phyloP scores from a whole-genome alignment of 2,113 vertebrate species.

The Dascyllus trimaculatus region DNA sequence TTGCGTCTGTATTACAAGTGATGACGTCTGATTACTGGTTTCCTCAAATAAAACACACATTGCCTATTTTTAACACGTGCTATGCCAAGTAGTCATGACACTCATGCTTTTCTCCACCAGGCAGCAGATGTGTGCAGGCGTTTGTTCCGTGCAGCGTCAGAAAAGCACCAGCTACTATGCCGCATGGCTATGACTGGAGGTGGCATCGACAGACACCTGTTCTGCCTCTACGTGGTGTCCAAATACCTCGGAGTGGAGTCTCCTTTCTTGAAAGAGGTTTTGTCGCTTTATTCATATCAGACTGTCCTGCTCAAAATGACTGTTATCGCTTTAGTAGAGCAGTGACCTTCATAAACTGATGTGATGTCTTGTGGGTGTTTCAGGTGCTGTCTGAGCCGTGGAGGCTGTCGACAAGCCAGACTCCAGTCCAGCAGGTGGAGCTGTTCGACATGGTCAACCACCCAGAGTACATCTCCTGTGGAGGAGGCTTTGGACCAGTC shows the following conservation, averaged over 20 bases:
- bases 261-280: slow-evolving; percentile 88
- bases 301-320: neutral
- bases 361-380: slow-evolving; percentile 2
- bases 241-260: slow-evolving; percentile 88
- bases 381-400: slow-evolving; percentile 91
- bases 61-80: neutral
- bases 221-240: slow-evolving; percentile 90
- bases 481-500: slow-evolving; percentile 94
- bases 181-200: slow-evolving; percentile 88
- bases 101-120: slow-evolving; percentile 69
- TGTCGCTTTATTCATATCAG: neutral
- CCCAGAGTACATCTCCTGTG: slow-evolving; percentile 90
- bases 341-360: neutral
- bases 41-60: neutral
- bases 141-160: slow-evolving; percentile 83
- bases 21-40: neutral
- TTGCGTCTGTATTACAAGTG: neutral
- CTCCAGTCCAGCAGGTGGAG: slow-evolving; percentile 88
- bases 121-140: slow-evolving; percentile 81
- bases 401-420: slow-evolving; percentile 92
- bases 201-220: slow-evolving; percentile 91
- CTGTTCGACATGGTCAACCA: slow-evolving; percentile 90
- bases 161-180: slow-evolving; percentile 89
- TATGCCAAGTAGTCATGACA: neutral
- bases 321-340: neutral